Evolutionary conservation across 2,797 vertebrate species (phyloP).

Genomic region (Ibycter americanus): DNA sequence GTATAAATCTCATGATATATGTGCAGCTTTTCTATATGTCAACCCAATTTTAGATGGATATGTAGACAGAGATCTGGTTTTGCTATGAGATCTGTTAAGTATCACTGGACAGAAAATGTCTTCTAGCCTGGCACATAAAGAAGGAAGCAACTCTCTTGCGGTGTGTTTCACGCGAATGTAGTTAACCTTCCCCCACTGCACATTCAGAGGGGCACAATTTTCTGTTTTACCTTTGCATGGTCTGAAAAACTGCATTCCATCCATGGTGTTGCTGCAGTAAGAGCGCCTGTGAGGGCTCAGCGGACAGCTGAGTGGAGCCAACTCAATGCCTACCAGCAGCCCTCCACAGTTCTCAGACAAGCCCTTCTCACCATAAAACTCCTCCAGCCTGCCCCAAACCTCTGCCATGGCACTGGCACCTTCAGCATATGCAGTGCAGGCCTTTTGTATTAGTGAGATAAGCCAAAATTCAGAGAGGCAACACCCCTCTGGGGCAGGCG

Average conservation of each 20-base stretch:
- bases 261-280: neutral
- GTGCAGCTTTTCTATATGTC: fast-evolving
- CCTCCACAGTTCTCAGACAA: neutral
- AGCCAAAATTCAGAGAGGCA: neutral
- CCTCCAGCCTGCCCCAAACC: neutral
- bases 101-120: neutral
- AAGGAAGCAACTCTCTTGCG: neutral
- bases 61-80: neutral
- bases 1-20: fast-evolving
- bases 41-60: fast-evolving
- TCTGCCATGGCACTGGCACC: neutral
- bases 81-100: neutral
- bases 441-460: neutral
- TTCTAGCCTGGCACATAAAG: neutral
- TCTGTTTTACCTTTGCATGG: neutral
- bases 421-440: neutral
- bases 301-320: neutral
- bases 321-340: neutral
- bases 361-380: neutral
- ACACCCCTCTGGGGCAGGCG: fast-evolving
- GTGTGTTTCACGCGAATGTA: neutral
- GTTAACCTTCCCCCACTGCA: neutral
- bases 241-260: neutral
- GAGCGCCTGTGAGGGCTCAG: neutral
- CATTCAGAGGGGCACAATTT: neutral